Conservation (phyloP, 2,113 vertebrate species). For the Arenaria interpres region DNA sequence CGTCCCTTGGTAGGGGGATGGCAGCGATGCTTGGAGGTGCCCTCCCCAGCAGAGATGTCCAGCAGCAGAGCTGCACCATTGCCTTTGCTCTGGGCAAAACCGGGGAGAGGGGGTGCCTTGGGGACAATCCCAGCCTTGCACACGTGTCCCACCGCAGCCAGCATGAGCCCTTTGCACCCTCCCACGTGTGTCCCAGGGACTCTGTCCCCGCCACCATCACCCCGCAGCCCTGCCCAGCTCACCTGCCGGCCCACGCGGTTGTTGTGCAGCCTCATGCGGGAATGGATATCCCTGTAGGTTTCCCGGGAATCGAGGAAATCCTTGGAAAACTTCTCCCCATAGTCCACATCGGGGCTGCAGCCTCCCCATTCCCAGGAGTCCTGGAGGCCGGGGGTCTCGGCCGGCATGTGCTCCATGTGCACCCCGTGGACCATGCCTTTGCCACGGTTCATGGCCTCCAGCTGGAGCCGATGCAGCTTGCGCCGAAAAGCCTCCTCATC, state of each 20-base stretch:
- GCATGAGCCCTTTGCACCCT: neutral
- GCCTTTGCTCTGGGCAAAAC: neutral
- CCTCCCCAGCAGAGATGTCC: neutral
- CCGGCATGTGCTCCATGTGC: slow-evolving; percentile 87
- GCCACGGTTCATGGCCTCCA: slow-evolving; percentile 93
- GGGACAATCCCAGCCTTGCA: neutral
- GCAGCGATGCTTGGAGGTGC: neutral
- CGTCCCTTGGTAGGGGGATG: neutral
- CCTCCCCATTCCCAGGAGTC: slow-evolving; percentile 99
- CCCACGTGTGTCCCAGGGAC: fast-evolving
- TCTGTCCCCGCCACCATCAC: too few relatives aligned
- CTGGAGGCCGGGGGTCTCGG: slow-evolving; percentile 85
- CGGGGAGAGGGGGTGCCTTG: neutral
- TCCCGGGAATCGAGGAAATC: slow-evolving; percentile 97
- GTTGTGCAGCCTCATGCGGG: slow-evolving; percentile 97
- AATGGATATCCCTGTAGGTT: slow-evolving; percentile 95
- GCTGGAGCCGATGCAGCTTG: slow-evolving; percentile 92
- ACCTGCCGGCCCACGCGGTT: slow-evolving; percentile 97
- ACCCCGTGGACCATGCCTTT: slow-evolving; percentile 97
- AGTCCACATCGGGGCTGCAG: slow-evolving; percentile 97
- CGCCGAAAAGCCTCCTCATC: slow-evolving; percentile 94
- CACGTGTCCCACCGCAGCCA: neutral
- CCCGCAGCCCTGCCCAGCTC: slow-evolving; percentile 13
- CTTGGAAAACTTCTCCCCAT: slow-evolving; percentile 95
- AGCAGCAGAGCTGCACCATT: neutral